Evolutionary conservation across 2,888 invertebrate genomes (phyloP).

Genomic region (Nysson spinosus): DNA sequence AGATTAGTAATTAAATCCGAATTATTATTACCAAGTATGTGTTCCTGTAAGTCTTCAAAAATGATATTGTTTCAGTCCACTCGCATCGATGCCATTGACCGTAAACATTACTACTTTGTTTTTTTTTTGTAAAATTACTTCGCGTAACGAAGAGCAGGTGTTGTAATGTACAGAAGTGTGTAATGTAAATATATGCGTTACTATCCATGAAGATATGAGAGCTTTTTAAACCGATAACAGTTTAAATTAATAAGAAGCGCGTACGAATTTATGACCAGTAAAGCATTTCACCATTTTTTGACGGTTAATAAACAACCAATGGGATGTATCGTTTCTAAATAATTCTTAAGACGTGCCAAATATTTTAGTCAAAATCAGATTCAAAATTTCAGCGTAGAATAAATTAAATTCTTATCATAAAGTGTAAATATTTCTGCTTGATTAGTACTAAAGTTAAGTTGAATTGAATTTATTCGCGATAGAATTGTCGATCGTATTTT

Average conservation of each 20-base stretch:
- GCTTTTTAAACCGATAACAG: conserved; percentile 7
- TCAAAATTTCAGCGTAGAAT: too few relatives aligned
- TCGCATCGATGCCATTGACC: too few relatives aligned
- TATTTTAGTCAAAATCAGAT: too few relatives aligned
- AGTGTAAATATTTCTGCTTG: too few relatives aligned
- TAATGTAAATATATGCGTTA: conserved; percentile 34
- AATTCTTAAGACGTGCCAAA: too few relatives aligned
- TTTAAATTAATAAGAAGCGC: not conserved
- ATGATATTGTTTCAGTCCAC: not conserved
- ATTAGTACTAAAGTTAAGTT: too few relatives aligned
- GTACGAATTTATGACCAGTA: conserved; percentile 3
- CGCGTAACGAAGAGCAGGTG: conserved; percentile 1
- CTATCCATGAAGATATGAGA: conserved; percentile 23
- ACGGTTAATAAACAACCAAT: not conserved
- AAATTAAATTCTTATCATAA: too few relatives aligned
- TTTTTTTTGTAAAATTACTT: not conserved
- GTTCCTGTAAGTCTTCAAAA: not conserved
- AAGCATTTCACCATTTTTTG: conserved; percentile 1
- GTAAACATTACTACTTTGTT: too few relatives aligned
- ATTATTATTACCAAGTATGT: not conserved
- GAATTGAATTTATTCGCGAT: too few relatives aligned
- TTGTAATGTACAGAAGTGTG: conserved; percentile 27
- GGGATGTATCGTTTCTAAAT: too few relatives aligned
- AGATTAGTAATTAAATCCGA: not conserved
- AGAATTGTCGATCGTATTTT: too few relatives aligned